Conservation (phyloP, 2,113 vertebrate species). For the Diadophis punctatus region DNA sequence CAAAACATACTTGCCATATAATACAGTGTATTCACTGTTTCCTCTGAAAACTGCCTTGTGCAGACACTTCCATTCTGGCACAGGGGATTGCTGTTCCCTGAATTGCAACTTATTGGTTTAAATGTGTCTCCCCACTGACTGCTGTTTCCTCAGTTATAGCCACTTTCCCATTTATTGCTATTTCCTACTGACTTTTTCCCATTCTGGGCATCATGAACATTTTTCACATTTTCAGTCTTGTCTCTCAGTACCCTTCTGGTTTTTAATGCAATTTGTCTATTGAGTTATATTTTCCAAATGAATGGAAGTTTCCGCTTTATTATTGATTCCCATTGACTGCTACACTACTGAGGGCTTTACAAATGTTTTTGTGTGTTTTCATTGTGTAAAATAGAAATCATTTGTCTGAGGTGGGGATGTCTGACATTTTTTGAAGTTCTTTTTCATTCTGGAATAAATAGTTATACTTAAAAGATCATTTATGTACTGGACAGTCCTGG, state of each 20-base stretch:
- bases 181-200: neutral
- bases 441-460: neutral
- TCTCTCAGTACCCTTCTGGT: neutral
- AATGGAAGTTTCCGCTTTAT: neutral
- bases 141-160: neutral
- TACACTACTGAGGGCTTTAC: neutral
- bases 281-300: neutral
- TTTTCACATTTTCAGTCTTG: neutral
- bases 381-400: neutral
- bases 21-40: neutral
- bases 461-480: neutral
- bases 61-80: neutral
- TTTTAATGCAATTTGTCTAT: neutral
- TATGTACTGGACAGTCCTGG: neutral
- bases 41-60: neutral
- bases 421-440: neutral
- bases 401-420: neutral
- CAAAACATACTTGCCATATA: neutral
- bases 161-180: neutral
- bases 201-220: neutral
- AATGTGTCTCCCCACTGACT: neutral
- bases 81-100: neutral
- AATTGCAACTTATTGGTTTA: neutral
- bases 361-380: neutral
- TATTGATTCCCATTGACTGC: neutral